A percentile compares a stretch with the other conserved stretches of the same genome.
Evolutionary conservation across 1,140 invertebrate species (phyloP).

Genomic region (Scaptomyza hsui): DNA sequence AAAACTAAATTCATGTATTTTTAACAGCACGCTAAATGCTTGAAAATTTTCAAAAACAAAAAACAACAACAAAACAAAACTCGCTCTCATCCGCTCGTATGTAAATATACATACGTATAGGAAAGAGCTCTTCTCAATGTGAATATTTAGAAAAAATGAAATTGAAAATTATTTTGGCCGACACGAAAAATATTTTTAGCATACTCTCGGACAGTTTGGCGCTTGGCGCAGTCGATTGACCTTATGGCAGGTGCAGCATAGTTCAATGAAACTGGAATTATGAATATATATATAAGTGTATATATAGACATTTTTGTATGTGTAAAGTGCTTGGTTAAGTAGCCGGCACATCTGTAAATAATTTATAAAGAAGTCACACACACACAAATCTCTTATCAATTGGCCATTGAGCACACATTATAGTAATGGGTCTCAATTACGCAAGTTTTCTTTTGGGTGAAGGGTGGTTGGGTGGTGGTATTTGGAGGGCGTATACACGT

Average conservation of each 20-base stretch:
- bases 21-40: constrained; percentile 67
- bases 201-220: constrained; percentile 25
- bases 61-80: constrained; percentile 3
- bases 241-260: constrained; percentile 71
- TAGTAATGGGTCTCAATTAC: constrained; percentile 64
- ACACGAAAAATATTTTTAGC: constrained; percentile 52
- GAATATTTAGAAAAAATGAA: constrained; percentile 41
- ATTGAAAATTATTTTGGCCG: constrained; percentile 49
- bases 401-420: constrained; percentile 18
- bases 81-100: constrained; percentile 9
- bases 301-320: background rate
- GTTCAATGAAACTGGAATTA: constrained; percentile 74
- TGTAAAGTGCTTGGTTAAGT: background rate
- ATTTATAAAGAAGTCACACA: constrained; percentile 5
- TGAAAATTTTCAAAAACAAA: constrained; percentile 58
- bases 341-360: constrained; percentile 2
- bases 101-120: background rate
- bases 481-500: constrained; percentile 13
- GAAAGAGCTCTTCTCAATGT: constrained; percentile 16
- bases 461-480: constrained; percentile 15
- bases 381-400: constrained; percentile 43
- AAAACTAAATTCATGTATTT: constrained; percentile 81
- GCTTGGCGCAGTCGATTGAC: constrained; percentile 51
- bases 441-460: constrained; percentile 53
- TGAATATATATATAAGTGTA: constrained; percentile 47